phyloP scores from a whole-genome alignment of 2,113 vertebrate species.

The Alosa alosa region DNA sequence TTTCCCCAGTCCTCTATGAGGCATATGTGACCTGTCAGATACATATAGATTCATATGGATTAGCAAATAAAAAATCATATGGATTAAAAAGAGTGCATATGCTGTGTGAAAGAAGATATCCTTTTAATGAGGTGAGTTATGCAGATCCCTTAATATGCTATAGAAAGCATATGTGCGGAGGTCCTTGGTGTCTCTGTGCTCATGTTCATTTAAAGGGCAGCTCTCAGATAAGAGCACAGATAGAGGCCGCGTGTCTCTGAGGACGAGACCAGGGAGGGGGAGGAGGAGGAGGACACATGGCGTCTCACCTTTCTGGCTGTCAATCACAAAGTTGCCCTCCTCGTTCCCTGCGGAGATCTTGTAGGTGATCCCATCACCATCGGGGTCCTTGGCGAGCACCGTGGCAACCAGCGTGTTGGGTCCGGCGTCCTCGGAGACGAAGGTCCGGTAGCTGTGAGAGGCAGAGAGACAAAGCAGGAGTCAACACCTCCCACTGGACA shows the following conservation, averaged over 20 bases:
- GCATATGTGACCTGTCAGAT: neutral
- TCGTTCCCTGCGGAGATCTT: conserved; percentile 79
- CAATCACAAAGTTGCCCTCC: conserved; percentile 84
- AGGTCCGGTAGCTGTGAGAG: conserved; percentile 80
- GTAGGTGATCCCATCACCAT: conserved; percentile 83
- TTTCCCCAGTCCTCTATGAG: neutral
- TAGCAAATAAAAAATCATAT: neutral
- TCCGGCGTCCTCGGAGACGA: conserved; percentile 87
- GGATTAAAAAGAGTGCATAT: neutral
- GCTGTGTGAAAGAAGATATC: neutral
- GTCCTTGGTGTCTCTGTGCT: neutral
- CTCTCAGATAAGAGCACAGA: neutral
- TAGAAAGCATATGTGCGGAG: neutral
- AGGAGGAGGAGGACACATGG: neutral
- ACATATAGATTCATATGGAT: neutral
- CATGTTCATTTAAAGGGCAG: neutral
- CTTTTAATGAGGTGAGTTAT: conserved; percentile 27
- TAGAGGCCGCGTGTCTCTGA: neutral
- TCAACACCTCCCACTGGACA: conserved; percentile 12
- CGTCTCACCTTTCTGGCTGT: conserved; percentile 81
- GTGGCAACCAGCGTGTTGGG: conserved; percentile 83
- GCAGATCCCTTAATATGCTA: neutral
- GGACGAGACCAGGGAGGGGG: neutral
- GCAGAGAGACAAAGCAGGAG: conserved; percentile 9
- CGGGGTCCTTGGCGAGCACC: conserved; percentile 83